A percentile compares a stretch with the other conserved stretches of the same genome.
These are phyloP conservation scores for Manis pentadactyla DNA, from an alignment of 2,797 vertebrate genomes.

Conservation along the genomic window DNA sequence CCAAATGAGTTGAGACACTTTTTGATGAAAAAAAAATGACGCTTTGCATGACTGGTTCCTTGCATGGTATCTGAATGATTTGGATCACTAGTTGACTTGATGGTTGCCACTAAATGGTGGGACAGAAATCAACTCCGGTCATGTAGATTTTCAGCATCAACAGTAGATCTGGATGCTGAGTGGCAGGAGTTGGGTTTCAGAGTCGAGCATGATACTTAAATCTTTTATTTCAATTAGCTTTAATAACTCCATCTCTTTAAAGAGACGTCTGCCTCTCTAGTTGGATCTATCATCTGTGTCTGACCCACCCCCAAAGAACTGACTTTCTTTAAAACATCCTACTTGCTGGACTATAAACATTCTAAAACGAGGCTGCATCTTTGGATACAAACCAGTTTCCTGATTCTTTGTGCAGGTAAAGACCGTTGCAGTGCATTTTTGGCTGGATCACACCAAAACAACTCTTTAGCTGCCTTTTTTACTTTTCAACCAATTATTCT, in stretches of 20 bases:
- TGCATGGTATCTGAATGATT: constrained; percentile 26
- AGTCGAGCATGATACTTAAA: not conserved
- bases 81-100: constrained; percentile 31
- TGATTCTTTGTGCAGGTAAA: not conserved
- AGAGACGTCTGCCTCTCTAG: not conserved
- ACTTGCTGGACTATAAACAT: not conserved
- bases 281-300: constrained; percentile 16
- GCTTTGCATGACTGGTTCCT: constrained; percentile 57
- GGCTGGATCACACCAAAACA: not conserved
- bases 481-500: constrained; percentile 43
- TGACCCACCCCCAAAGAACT: not conserved
- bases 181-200: constrained; percentile 27
- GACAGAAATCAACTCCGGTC: not conserved
- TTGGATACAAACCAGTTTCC: constrained; percentile 13
- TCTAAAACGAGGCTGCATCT: constrained; percentile 42
- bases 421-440: not conserved
- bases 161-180: constrained; percentile 31
- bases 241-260: constrained; percentile 31
- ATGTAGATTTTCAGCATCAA: not conserved
- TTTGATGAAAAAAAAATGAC: constrained; percentile 48
- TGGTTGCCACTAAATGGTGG: not conserved
- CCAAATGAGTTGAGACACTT: constrained; percentile 71
- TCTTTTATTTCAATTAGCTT: constrained; percentile 24
- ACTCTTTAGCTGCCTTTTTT: not conserved
- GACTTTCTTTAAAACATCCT: constrained; percentile 27